Percentiles rank a stretch among this genome's conserved stretches.
Conservation (phyloP, 30 jellyfish, hydroid and myxozoan genomes). For the Pelagia noctiluca region DNA sequence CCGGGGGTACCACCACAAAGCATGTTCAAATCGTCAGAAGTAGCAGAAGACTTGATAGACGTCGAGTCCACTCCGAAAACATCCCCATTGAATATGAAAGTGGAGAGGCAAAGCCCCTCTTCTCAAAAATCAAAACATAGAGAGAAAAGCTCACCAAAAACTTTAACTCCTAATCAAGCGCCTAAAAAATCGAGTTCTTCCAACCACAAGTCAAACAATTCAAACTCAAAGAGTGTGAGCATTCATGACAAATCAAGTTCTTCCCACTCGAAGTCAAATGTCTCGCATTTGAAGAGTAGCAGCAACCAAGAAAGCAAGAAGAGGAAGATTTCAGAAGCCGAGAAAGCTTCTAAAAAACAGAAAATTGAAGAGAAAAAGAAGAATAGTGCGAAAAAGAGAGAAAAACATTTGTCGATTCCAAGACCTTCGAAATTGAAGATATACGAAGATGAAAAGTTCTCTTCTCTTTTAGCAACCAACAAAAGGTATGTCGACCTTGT, state of each 20-base stretch:
- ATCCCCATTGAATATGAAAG: slow-evolving; percentile 2
- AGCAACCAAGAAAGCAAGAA: slow-evolving; percentile 20
- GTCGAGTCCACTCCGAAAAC: slow-evolving; percentile 6
- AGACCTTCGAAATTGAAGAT: slow-evolving; percentile 51
- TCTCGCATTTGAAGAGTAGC: not conserved
- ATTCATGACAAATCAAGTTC: too few species aligned
- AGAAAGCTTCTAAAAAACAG: slow-evolving; percentile 44
- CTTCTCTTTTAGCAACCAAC: slow-evolving; percentile 47
- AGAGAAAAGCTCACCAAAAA: too few species aligned
- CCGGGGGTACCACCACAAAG: not conserved
- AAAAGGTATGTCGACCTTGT: slow-evolving; percentile 47
- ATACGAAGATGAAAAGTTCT: slow-evolving; percentile 53
- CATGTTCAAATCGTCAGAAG: not conserved
- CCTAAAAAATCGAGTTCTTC: too few species aligned
- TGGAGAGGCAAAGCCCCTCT: too few species aligned
- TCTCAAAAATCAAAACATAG: too few species aligned
- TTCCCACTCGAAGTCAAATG: too few species aligned
- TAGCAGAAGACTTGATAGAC: not conserved
- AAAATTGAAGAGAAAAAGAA: slow-evolving; percentile 60
- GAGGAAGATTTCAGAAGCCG: slow-evolving; percentile 55
- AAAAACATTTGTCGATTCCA: slow-evolving; percentile 41
- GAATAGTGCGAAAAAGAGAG: slow-evolving; percentile 10
- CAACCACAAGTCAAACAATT: too few species aligned
- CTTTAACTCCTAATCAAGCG: too few species aligned
- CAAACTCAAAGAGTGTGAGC: too few species aligned